phyloP scores from a whole-genome alignment of 1,140 invertebrate genomes.

The Luehdorfia chinensis region DNA sequence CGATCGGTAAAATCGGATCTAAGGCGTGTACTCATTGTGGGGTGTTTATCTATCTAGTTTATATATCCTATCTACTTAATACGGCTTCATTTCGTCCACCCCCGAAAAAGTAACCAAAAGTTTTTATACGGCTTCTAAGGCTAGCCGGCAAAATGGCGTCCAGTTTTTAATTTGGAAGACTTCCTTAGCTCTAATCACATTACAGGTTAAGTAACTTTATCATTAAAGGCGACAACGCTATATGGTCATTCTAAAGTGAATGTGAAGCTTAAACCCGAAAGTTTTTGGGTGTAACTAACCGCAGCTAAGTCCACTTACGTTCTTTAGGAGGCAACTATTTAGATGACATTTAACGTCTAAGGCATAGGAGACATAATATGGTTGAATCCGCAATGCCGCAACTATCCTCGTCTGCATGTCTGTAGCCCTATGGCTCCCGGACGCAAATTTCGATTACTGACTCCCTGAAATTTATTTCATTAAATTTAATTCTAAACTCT shows the following conservation, averaged over 20 bases:
- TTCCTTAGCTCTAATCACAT: slow-evolving; percentile 28
- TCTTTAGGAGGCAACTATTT: slow-evolving; percentile 24
- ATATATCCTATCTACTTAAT: slow-evolving; percentile 19
- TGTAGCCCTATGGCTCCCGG: slow-evolving; percentile 22
- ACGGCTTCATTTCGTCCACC: slow-evolving; percentile 50
- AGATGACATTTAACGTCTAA: slow-evolving; percentile 34
- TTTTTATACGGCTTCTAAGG: slow-evolving; percentile 56
- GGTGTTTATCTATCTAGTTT: too few species aligned
- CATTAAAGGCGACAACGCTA: slow-evolving; percentile 23
- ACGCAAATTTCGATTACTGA: slow-evolving; percentile 54
- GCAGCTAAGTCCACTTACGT: slow-evolving; percentile 24
- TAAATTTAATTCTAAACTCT: slow-evolving; percentile 72
- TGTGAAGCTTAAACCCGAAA: slow-evolving; percentile 21
- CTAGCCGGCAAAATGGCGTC: slow-evolving; percentile 57
- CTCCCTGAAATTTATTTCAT: slow-evolving; percentile 69
- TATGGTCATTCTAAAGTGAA: slow-evolving; percentile 3
- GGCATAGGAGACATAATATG: slow-evolving; percentile 26
- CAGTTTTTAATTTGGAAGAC: slow-evolving; percentile 40
- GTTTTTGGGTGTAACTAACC: slow-evolving; percentile 22
- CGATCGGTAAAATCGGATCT: slow-evolving; percentile 8
- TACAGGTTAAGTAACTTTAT: slow-evolving; percentile 23
- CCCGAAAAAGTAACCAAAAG: slow-evolving; percentile 47
- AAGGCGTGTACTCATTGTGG: slow-evolving; percentile 10
- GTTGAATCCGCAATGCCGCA: slow-evolving; percentile 23
- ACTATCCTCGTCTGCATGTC: slow-evolving; percentile 35